A percentile compares a stretch with the other conserved stretches of the same genome.
These are phyloP conservation scores for Caenorhabditis sp. DNA, from an alignment of 2,888 invertebrate genomes.

Conservation along the genomic window DNA sequence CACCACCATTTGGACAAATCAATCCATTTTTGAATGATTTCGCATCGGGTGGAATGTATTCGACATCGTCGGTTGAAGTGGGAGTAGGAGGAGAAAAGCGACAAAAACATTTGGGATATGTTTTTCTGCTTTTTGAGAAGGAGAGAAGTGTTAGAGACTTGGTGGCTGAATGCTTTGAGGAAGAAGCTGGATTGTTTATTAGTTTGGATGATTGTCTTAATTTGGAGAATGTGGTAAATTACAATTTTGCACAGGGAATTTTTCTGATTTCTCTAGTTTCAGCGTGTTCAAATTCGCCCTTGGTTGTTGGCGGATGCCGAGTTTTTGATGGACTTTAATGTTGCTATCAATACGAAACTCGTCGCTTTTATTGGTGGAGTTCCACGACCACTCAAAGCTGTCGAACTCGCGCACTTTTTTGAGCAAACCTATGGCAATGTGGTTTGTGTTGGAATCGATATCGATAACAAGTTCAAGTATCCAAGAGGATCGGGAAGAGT, in stretches of 20 bases:
- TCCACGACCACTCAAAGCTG: slow-evolving; percentile 95
- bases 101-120: slow-evolving; percentile 72
- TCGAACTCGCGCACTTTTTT: slow-evolving; percentile 98
- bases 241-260: not conserved
- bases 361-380: slow-evolving; percentile 99
- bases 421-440: slow-evolving; percentile 97
- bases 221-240: not conserved
- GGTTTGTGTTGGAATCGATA: slow-evolving; percentile 98
- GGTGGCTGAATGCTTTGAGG: slow-evolving; percentile 95
- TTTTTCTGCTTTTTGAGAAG: slow-evolving; percentile 80
- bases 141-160: slow-evolving; percentile 94
- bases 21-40: slow-evolving; percentile 24
- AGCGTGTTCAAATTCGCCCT: slow-evolving; percentile 62
- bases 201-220: slow-evolving; percentile 14
- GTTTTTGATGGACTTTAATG: slow-evolving; percentile 81
- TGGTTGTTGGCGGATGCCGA: slow-evolving; percentile 65
- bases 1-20: slow-evolving; percentile 33
- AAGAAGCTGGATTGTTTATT: slow-evolving; percentile 92
- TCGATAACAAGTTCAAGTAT: slow-evolving; percentile 97
- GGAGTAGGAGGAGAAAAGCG: slow-evolving; percentile 13
- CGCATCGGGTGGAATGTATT: not conserved
- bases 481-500: slow-evolving; percentile 97
- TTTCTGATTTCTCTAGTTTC: slow-evolving; percentile 7
- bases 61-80: not conserved
- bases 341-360: slow-evolving; percentile 95